Percentiles rank a stretch among this genome's conserved stretches.
These are phyloP conservation scores for Anticlea derivata DNA, from an alignment of 2,888 invertebrate species.

Conservation along the genomic window DNA sequence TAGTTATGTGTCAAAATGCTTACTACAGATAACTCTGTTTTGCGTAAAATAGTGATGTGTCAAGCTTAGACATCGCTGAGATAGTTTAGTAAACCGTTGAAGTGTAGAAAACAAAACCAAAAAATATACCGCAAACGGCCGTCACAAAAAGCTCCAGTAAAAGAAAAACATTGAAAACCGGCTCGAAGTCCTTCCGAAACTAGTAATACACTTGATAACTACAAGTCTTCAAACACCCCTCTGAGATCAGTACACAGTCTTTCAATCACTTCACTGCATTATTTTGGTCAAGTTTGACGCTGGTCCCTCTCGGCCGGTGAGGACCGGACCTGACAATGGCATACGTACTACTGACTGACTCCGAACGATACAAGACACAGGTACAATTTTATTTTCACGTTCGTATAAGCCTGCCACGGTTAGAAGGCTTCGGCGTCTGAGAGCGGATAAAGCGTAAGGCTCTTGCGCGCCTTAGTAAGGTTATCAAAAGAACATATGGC, in stretches of 20 bases:
- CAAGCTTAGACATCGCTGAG: no score
- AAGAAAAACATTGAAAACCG: constrained; percentile 34
- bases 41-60: no score
- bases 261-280: constrained; percentile 64
- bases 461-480: constrained; percentile 18
- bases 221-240: constrained; percentile 36
- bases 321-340: constrained; percentile 50
- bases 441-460: constrained; percentile 25
- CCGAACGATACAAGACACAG: constrained; percentile 57
- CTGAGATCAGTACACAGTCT: constrained; percentile 60
- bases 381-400: constrained; percentile 67
- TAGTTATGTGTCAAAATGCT: no score
- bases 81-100: no score
- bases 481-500: constrained; percentile 60
- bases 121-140: constrained; percentile 29
- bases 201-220: constrained; percentile 24
- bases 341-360: constrained; percentile 63
- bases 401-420: constrained; percentile 54
- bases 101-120: constrained; percentile 20
- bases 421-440: constrained; percentile 39
- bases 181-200: constrained; percentile 14
- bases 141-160: constrained; percentile 17
- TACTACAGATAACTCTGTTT: no score
- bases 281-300: constrained; percentile 41
- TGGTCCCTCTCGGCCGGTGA: constrained; percentile 35